Evolutionary conservation across 2,888 invertebrate genomes (phyloP), one percentile per base, ranked within the genome.

Genomic region (Cetonia aurata): DNA sequence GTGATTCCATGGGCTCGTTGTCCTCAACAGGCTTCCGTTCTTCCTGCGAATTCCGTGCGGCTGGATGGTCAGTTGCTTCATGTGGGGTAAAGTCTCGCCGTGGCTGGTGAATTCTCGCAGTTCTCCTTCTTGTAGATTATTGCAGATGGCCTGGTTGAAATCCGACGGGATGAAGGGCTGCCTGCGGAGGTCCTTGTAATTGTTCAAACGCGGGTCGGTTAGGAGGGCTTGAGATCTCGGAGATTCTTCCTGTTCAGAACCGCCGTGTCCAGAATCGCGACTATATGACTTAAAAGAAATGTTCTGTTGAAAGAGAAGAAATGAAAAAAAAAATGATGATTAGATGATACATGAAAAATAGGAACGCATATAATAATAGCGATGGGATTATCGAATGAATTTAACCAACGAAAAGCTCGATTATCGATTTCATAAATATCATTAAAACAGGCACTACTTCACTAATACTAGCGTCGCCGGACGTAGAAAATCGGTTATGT

Each of bases 221-320:
- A 86, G 82, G 72, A 86, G 82, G 65, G 85, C 85, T 86, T 85
- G 82, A 82, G 90, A 86, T 85, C 91, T 85, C 79, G 91, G 87
- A 82, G 92, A 86, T 85, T 92, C 86, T 86, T 89, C 85, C 86
- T 92, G 86, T 86, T 90, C 83, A 82, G 89, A 87, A 82, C 91
- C 86, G 81, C 91, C 86, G 85, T 89, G 89, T 73, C 89, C 88
- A 55, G 89, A 89, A 81, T 89, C 89, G 73, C 89, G 88, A 75
- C 88, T 89, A 81, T 88, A 91, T 77, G 92, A 92, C 84, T 93
- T 93, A 92, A 92, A 93, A 91, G 92, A 93, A 91, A 92, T 92
- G 91, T 92, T 93, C 93, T 93, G 92, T 78, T 85, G 84, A 73
- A 75, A 73, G 67, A 72, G 69, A 66, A 66, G 56, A 48, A 53